Percentiles rank a stretch among this genome's conserved stretches.
Evolutionary conservation across 2,797 vertebrate genomes (phyloP).

Genomic region (Xiphorhynchus erythropygius): DNA sequence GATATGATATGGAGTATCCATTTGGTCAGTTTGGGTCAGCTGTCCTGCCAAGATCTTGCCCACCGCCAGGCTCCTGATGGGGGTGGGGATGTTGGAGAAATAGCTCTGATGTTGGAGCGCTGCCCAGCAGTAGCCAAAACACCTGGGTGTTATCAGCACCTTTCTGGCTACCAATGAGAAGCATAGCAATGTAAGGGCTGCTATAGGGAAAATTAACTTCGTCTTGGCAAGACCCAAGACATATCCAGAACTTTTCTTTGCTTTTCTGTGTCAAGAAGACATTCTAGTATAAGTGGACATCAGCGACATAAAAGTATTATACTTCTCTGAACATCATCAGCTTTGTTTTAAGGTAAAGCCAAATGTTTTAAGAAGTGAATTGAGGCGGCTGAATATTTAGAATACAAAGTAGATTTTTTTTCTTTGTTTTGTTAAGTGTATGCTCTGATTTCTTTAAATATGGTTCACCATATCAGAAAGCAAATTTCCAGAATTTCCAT

Average conservation of each 20-base stretch:
- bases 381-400: background rate
- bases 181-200: background rate
- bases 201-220: background rate
- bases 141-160: background rate
- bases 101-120: fast-evolving
- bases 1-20: background rate
- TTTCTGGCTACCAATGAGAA: background rate
- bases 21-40: background rate
- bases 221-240: background rate
- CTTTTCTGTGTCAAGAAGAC: background rate
- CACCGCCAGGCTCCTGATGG: background rate
- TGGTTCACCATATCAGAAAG: background rate
- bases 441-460: background rate
- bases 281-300: background rate
- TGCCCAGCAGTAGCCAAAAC: background rate
- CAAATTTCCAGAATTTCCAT: background rate
- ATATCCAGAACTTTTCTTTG: background rate
- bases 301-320: background rate
- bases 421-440: background rate
- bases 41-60: background rate
- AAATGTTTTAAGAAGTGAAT: background rate
- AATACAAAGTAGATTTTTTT: background rate
- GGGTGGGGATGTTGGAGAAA: too few relatives aligned
- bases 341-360: background rate
- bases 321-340: background rate